Conservation (phyloP, 2,113 vertebrate species). For the Trichomycterus rosablanca region DNA sequence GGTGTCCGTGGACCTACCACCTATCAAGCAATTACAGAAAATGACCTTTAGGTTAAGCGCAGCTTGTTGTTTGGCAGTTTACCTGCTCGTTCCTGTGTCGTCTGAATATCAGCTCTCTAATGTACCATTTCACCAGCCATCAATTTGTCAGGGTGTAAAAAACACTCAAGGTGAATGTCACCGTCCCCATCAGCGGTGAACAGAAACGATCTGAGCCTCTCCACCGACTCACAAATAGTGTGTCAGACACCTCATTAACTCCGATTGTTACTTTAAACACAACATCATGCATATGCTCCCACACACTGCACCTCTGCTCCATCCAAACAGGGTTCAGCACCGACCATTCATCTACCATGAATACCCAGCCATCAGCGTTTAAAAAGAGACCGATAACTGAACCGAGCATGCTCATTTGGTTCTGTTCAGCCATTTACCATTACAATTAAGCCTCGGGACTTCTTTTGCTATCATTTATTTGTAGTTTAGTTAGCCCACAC, state of each 20-base stretch:
- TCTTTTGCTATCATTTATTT: constrained; percentile 55
- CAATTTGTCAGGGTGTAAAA: constrained; percentile 45
- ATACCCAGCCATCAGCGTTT: constrained; percentile 14
- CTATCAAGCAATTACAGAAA: no score
- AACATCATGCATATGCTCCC: constrained; percentile 42
- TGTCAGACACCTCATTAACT: constrained; percentile 62
- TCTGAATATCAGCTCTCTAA: no score
- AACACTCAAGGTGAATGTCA: constrained; percentile 40
- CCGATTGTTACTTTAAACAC: constrained; percentile 52
- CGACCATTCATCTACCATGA: not conserved
- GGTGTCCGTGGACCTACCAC: no score
- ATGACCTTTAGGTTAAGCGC: no score
- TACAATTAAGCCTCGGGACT: no score
- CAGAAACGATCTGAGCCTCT: constrained; percentile 19
- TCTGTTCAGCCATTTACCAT: no score
- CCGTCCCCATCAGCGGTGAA: constrained; percentile 18
- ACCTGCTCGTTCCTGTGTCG: no score
- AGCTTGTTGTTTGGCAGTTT: no score
- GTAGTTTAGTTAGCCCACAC: constrained; percentile 57
- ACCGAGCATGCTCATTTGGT: not conserved
- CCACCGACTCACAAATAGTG: constrained; percentile 29
- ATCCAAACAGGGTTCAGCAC: constrained; percentile 14
- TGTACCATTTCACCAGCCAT: constrained; percentile 48
- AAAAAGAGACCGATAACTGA: constrained; percentile 7
- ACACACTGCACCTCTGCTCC: constrained; percentile 28